phyloP scores from a whole-genome alignment of 2,113 vertebrate species.

The Enhydra lutris region DNA sequence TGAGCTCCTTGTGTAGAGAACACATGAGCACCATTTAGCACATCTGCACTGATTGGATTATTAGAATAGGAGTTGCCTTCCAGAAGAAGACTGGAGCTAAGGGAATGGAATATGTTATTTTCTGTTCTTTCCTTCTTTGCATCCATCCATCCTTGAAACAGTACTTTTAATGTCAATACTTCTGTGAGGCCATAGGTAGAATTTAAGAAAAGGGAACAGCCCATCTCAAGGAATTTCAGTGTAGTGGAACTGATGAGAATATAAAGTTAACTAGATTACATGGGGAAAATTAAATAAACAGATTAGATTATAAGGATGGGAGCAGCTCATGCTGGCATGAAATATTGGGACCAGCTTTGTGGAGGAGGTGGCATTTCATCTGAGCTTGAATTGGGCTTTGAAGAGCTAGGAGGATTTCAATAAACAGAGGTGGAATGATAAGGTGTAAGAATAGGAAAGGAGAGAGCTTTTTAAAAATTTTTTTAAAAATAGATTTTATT shows the following conservation, averaged over 20 bases:
- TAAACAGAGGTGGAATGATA: background rate
- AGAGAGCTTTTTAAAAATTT: background rate
- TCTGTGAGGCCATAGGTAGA: background rate
- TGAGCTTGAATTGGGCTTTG: background rate
- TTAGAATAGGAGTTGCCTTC: conserved; percentile 32
- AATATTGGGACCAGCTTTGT: background rate
- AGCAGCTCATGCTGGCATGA: background rate
- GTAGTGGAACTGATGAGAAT: background rate
- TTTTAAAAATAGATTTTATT: too few species aligned
- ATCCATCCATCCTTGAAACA: background rate
- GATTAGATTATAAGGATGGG: background rate
- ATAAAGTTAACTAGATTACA: background rate
- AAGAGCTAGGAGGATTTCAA: background rate
- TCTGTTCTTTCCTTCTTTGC: background rate
- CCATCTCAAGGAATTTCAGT: background rate
- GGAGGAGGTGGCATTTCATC: background rate
- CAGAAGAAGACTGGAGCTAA: conserved; percentile 25
- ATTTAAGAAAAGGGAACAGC: background rate
- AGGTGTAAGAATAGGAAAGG: background rate
- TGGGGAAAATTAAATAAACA: background rate
- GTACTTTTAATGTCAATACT: background rate
- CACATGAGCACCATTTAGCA: background rate
- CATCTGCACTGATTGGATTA: conserved; percentile 37
- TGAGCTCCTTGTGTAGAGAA: conserved; percentile 20
- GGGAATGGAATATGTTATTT: background rate